Percentiles rank a stretch among this genome's conserved stretches.
Evolutionary conservation across 1,140 invertebrate species (phyloP).

Genomic region (Sipha flava): DNA sequence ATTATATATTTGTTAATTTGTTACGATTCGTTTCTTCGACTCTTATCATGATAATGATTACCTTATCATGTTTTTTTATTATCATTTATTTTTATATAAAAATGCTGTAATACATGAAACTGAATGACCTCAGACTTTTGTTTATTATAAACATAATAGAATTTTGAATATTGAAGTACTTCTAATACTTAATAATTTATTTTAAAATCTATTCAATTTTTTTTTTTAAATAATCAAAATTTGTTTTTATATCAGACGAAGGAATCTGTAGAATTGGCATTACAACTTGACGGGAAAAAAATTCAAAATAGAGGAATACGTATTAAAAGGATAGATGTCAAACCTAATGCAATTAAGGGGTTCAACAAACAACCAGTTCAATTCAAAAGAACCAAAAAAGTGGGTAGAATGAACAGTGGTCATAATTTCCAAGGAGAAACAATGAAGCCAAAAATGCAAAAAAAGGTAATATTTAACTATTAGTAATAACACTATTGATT

Average conservation of each 20-base stretch:
- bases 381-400: background rate
- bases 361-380: background rate
- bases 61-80: no score
- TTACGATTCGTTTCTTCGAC: no score
- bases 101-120: no score
- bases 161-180: no score
- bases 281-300: conserved; percentile 49
- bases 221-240: no score
- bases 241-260: conserved; percentile 40
- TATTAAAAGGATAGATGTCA: conserved; percentile 39
- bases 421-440: background rate
- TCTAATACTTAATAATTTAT: no score
- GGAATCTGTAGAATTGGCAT: conserved; percentile 54
- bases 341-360: background rate
- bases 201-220: background rate
- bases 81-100: no score
- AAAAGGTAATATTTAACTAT: background rate
- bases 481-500: no score
- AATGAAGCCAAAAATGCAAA: background rate
- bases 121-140: no score
- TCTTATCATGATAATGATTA: no score
- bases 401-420: background rate
- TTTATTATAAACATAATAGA: no score
- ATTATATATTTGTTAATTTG: no score
- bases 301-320: conserved; percentile 46